phyloP scores from a whole-genome alignment of 2,113 vertebrate species.

The Drymodes brunneopygia region DNA sequence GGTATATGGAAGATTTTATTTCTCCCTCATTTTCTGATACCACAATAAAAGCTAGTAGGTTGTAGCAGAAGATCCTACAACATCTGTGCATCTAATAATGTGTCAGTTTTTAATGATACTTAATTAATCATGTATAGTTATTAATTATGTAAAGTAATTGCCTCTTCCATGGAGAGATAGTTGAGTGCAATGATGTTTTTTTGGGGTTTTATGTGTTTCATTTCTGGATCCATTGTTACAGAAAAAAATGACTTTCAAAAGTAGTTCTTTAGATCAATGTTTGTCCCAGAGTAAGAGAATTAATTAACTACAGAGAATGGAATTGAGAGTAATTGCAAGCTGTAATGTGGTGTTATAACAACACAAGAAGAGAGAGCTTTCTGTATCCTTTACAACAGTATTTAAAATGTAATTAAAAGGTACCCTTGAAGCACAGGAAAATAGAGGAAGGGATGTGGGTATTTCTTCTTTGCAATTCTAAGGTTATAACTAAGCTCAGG shows the following conservation, averaged over 20 bases:
- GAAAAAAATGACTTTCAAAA: rapidly evolving
- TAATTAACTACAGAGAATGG: neutral
- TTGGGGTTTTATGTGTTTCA: neutral
- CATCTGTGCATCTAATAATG: neutral
- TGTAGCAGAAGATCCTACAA: neutral
- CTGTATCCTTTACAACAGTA: neutral
- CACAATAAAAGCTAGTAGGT: neutral
- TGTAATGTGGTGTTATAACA: neutral
- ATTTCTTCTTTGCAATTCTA: neutral
- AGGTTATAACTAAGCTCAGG: neutral
- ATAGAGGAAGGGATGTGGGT: neutral
- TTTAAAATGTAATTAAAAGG: neutral
- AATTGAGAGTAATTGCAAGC: neutral
- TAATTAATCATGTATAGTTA: neutral
- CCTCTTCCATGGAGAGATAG: neutral
- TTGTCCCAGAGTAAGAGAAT: neutral
- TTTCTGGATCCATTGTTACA: neutral
- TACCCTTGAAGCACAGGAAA: neutral
- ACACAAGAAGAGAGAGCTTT: neutral
- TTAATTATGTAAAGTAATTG: neutral
- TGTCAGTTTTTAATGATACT: neutral
- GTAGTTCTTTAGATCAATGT: neutral
- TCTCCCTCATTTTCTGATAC: neutral
- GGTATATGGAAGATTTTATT: neutral
- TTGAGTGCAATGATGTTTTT: neutral